Base-by-base conservation (phyloP, 2,797 vertebrate species). In the Xenops minutus region DNA sequence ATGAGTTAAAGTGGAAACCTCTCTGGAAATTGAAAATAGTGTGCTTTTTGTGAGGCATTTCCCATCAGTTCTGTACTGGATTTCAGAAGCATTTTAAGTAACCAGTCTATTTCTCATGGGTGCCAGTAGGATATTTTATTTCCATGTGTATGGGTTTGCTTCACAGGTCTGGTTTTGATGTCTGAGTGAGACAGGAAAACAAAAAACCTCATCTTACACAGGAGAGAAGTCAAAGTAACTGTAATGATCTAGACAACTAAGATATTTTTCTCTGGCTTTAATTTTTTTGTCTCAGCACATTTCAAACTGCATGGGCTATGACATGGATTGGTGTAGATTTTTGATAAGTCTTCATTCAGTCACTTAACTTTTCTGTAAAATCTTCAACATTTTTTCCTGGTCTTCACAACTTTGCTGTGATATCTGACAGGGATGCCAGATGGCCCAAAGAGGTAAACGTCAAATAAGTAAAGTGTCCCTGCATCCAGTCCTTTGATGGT, bases 361-460 rank as follows among this genome's bases (percentile, higher is more conserved):
- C 15, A 13, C 30, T 95, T 46, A 81, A n/a, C 14, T 8, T 21
- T 30, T 13, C 7, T 82, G 62, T 13, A 63, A 77, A 74, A 56
- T 6, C 14, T 95, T 99, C 97, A 99, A 78, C 99, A 99, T 56
- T 98, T 98, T 97, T 98, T 98, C 94, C 99, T 98, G 75, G 99
- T 99, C 95, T 98, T 98, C 92, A 99, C 98, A 64, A 97, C 98
- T 98, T 99, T 99, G 96, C 98, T 99, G 94, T 98, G 97, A 46
- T 99, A 99, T 86, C 98, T 99, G 93, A 99, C 92, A 9, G 98
- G 98, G 95, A 99, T 98, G 93, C 98, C 99, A 97, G 98, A 98
- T 86, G 98, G 98, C 96, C 98, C 99, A 83, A 99, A 98, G 94
- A 99, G 98, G 96, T 99, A 99, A 88, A 99, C 98, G 92, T 99